These are phyloP conservation scores for Epiblema foenella DNA, from an alignment of 2,888 invertebrate genomes.

Conservation along the genomic window DNA sequence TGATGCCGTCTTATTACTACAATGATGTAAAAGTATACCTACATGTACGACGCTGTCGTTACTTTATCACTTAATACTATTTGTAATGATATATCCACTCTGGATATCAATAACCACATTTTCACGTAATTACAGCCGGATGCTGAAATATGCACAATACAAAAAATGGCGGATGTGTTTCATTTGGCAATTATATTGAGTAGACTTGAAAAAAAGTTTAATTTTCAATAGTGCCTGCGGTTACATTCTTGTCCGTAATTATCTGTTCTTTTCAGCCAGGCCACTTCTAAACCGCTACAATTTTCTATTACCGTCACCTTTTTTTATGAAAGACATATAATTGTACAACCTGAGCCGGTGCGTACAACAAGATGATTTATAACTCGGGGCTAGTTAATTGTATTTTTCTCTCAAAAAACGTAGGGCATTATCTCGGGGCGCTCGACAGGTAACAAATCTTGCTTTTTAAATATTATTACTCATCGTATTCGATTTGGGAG, in stretches of 20 bases:
- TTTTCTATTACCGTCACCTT: constrained; percentile 70
- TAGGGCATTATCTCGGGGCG: constrained; percentile 77
- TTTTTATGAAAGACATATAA: constrained; percentile 69
- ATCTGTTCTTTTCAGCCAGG: constrained; percentile 59
- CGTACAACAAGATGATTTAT: constrained; percentile 78
- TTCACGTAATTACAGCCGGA: not conserved
- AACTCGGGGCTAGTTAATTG: constrained; percentile 79
- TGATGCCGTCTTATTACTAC: constrained; percentile 11
- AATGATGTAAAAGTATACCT: not conserved
- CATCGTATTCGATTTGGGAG: constrained; percentile 84
- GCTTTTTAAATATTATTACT: constrained; percentile 84
- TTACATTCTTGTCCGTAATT: constrained; percentile 61
- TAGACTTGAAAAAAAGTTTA: constrained; percentile 17
- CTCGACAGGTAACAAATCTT: constrained; percentile 85
- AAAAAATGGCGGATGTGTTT: constrained; percentile 29
- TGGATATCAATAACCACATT: not conserved
- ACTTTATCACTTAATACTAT: not conserved
- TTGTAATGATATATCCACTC: not conserved
- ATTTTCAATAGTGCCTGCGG: constrained; percentile 48
- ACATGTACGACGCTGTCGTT: not conserved
- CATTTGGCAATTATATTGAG: constrained; percentile 28
- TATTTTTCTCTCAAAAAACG: constrained; percentile 81
- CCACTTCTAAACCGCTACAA: constrained; percentile 58
- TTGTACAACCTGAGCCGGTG: constrained; percentile 77
- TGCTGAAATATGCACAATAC: not conserved